These are phyloP conservation scores for Gambusia affinis DNA, from an alignment of 2,113 vertebrate species.

Conservation along the genomic window DNA sequence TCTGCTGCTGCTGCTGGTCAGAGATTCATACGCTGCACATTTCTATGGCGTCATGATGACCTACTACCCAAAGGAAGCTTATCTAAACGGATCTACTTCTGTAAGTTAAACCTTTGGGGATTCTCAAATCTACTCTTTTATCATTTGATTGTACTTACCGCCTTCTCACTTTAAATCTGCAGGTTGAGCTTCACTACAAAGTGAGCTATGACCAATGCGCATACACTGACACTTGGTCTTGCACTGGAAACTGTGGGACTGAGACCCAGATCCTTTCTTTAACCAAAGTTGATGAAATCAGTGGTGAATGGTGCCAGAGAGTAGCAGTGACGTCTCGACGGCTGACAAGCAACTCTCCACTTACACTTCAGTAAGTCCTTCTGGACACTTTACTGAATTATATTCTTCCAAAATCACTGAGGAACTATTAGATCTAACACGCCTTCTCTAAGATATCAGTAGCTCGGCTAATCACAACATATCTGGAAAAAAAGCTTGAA, in stretches of 20 bases:
- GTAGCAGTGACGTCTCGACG: neutral
- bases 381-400: neutral
- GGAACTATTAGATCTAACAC: too few species aligned
- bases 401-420: neutral
- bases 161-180: neutral
- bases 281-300: neutral
- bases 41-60: conserved; percentile 38
- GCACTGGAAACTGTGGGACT: neutral
- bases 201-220: neutral
- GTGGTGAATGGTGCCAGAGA: conserved; percentile 13
- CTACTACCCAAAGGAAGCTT: conserved; percentile 10
- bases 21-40: neutral
- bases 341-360: neutral
- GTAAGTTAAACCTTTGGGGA: conserved; percentile 6
- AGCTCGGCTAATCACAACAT: too few species aligned
- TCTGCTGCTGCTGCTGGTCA: conserved; percentile 26
- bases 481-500: neutral
- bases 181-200: conserved; percentile 46
- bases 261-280: neutral
- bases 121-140: neutral
- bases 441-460: too few species aligned
- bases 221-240: neutral
- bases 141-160: neutral
- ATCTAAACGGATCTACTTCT: neutral
- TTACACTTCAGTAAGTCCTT: conserved; percentile 6